Conservation (phyloP, 2,797 vertebrate genomes). For the Eremophila alpestris region DNA sequence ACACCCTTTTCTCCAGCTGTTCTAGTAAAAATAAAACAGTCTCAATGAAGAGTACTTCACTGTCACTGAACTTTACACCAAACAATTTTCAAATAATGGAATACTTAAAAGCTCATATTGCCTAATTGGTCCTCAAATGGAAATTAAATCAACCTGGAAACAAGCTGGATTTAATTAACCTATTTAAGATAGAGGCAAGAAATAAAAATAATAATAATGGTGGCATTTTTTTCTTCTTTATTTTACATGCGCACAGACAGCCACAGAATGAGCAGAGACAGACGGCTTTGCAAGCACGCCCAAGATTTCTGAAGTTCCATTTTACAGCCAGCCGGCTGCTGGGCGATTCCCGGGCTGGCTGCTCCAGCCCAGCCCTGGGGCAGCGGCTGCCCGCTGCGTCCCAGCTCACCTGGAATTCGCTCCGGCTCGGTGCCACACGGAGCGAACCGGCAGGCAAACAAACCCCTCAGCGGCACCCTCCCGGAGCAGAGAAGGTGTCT, state of each 20-base stretch:
- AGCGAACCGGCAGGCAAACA: fast-evolving
- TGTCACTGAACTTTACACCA: background rate
- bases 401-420: background rate
- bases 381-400: background rate
- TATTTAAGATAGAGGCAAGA: background rate
- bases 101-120: background rate
- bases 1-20: background rate
- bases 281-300: background rate
- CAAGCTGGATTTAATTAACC: conserved; percentile 21
- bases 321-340: background rate
- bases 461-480: background rate
- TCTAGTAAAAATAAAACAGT: background rate
- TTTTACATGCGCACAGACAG: background rate
- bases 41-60: background rate
- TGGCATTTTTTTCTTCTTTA: background rate
- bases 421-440: background rate
- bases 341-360: background rate
- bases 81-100: background rate
- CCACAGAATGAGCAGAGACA: background rate
- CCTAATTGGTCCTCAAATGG: background rate
- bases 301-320: background rate
- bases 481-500: background rate
- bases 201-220: background rate
- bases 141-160: background rate
- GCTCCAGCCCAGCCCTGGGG: background rate